Evolutionary conservation across 2,888 invertebrate species (phyloP), one percentile per base, ranked within the genome.

Genomic region (Busseola fusca): DNA sequence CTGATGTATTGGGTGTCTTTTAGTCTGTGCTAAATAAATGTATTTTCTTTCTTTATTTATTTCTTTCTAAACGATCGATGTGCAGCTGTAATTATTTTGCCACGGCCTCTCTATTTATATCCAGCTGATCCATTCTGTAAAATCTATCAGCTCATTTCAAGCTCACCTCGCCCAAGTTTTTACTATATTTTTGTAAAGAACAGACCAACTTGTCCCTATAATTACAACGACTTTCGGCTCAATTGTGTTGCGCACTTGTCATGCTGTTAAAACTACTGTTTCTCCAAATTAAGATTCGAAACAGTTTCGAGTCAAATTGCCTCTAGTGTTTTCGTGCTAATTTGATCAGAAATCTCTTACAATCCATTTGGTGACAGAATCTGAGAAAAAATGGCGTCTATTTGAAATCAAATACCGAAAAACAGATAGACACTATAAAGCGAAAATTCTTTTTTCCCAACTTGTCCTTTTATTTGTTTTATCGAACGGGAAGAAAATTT

Each of bases 391-490:
- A 72, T 84, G 25, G 60, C 64, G 74, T 72, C 74, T 75, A 75
- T 70, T 72, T 74, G 66, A 68, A 83, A 82, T 78, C 78, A 66
- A 78, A 80, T 64, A 72, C 57, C 68, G 58, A 59, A 75, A 71
- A 83, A 82, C 74, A 69, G 74, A 57, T 52, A 64, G 64, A 71
- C 81, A 84, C 75, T 83, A 84, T 84, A 76, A 40, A 48, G 21
- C 78, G 71, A 74, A 77, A 83, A 81, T 79, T 72, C 79, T 69
- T 77, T 84, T 78, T 77, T 78, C 64, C 71, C 59, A 56, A 78
- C 74, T 83, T 84, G 80, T 80, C 74, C 73, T n/a, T 78, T 73
- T 84, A 84, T 84, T 84, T 84, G 83, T 84, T 84, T 83, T 83
- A 84, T 77, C 74, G 64, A 75, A 69, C 60, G 66, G 64, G 60